phyloP scores from a whole-genome alignment of 1,140 invertebrate species.

The Fopius arisanus region DNA sequence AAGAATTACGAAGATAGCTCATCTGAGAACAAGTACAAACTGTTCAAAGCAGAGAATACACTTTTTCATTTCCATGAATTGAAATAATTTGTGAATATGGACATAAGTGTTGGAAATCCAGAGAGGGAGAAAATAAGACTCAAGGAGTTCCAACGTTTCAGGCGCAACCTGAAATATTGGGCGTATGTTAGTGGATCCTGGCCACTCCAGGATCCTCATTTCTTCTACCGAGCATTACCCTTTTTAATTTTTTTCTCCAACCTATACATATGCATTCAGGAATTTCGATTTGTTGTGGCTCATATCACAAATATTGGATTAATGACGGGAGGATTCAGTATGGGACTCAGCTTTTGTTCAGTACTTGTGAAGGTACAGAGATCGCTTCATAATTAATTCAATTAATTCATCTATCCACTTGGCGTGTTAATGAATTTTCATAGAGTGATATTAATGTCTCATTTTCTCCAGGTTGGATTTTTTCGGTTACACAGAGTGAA shows the following conservation, averaged over 20 bases:
- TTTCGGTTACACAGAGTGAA: not conserved
- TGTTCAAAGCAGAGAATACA: no score
- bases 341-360: not conserved
- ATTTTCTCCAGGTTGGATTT: not conserved
- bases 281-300: not conserved
- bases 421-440: no score
- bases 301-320: not conserved
- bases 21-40: no score
- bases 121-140: no score
- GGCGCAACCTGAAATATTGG: not conserved
- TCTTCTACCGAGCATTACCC: not conserved
- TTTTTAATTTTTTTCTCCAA: not conserved
- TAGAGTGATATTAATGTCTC: no score
- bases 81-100: no score
- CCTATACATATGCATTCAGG: not conserved
- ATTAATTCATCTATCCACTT: no score
- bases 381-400: no score
- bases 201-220: not conserved
- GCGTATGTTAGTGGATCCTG: not conserved
- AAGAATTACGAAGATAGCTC: no score
- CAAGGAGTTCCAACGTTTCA: not conserved
- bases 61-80: no score
- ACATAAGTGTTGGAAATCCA: no score
- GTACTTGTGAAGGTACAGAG: slow-evolving; percentile 1
- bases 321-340: not conserved